phyloP scores from a whole-genome alignment of 2,888 invertebrate species.

The Lasiommata megera region DNA sequence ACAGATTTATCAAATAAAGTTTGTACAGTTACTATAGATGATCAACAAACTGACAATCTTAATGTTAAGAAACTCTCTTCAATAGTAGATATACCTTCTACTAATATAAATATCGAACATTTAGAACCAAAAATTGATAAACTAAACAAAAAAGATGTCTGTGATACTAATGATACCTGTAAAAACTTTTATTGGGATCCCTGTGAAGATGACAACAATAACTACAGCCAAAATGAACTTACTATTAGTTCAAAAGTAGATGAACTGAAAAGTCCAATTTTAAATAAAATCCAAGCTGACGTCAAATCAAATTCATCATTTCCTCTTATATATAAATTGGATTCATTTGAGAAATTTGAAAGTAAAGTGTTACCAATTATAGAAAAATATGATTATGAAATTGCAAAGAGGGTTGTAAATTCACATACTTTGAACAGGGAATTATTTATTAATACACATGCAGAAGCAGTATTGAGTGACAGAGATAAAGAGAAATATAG shows the following conservation, averaged over 20 bases:
- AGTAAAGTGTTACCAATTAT: conserved; percentile 51
- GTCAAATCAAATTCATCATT: conserved; percentile 30
- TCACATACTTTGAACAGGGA: conserved; percentile 52
- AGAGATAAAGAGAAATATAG: conserved; percentile 15
- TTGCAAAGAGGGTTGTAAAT: conserved; percentile 53
- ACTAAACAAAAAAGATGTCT: background rate
- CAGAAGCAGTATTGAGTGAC: conserved; percentile 32
- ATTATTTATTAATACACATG: conserved; percentile 38
- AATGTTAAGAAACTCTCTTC: background rate
- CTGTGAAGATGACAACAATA: background rate
- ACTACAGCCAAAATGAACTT: background rate
- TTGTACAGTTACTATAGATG: no score
- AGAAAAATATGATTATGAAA: conserved; percentile 42
- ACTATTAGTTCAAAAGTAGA: conserved; percentile 27
- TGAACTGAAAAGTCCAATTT: conserved; percentile 49
- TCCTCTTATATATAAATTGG: conserved; percentile 51
- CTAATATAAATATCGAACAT: background rate
- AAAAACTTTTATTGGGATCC: background rate
- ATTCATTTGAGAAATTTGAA: conserved; percentile 66
- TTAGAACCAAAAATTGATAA: background rate
- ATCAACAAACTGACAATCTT: background rate
- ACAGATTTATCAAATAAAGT: no score
- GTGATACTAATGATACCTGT: background rate
- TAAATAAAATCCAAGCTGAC: conserved; percentile 38
- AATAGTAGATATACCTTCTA: background rate